phyloP scores from a whole-genome alignment of 2,888 invertebrate genomes.

The Eupithecia pulchellata region DNA sequence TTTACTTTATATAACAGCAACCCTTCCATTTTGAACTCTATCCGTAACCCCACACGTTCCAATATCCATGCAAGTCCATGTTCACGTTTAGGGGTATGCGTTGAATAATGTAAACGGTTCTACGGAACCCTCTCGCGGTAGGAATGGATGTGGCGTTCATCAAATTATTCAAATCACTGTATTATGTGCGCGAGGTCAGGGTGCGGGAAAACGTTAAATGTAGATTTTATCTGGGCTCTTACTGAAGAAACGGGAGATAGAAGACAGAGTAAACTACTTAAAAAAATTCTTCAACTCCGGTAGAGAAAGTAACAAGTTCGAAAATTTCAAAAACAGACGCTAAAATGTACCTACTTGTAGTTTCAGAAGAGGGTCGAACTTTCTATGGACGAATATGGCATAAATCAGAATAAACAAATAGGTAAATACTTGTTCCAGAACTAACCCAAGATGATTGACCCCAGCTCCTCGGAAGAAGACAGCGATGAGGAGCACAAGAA shows the following conservation, averaged over 20 bases:
- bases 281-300: too few relatives aligned
- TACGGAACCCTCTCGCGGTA: conserved; percentile 24
- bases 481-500: conserved; percentile 95
- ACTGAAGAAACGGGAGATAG: not conserved
- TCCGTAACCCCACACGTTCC: not conserved
- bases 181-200: conserved; percentile 9
- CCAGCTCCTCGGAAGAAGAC: conserved; percentile 98
- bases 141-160: conserved; percentile 18
- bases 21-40: not conserved
- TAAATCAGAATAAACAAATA: too few relatives aligned
- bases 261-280: too few relatives aligned
- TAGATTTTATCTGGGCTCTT: not conserved
- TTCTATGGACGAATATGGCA: too few relatives aligned
- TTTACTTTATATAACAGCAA: not conserved
- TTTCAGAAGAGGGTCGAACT: too few relatives aligned
- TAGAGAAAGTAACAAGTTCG: too few relatives aligned
- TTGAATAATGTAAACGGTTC: conserved; percentile 41
- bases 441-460: conserved; percentile 91
- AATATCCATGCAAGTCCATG: not conserved
- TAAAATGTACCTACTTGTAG: too few relatives aligned
- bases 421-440: conserved; percentile 53
- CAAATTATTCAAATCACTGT: conserved; percentile 24
- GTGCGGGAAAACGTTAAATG: not conserved
- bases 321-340: too few relatives aligned
- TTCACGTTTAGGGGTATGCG: not conserved